Evolutionary conservation across 2,888 invertebrate genomes (phyloP).

Genomic region (Drosophila ustulata): DNA sequence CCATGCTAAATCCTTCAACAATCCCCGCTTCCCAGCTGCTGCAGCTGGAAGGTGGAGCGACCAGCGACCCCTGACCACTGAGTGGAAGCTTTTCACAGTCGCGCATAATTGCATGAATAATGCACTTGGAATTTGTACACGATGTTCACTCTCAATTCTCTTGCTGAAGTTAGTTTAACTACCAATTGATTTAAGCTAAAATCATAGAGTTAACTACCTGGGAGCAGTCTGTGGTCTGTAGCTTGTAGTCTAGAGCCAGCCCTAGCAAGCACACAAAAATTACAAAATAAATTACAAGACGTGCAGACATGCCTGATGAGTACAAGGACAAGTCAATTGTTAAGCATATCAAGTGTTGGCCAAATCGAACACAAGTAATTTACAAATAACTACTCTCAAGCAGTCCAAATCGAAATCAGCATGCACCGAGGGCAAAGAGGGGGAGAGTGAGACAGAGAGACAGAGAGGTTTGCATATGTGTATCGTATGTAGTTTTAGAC

Average conservation of each 20-base stretch:
- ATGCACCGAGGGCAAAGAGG: constrained; percentile 3
- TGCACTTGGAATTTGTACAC: constrained; percentile 24
- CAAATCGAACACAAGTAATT: constrained; percentile 66
- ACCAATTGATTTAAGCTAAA: constrained; percentile 23
- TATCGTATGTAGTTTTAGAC: constrained; percentile 27
- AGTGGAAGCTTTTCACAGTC: constrained; percentile 22
- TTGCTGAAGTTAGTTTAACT: constrained; percentile 29
- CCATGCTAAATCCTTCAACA: constrained; percentile 8
- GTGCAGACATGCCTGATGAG: constrained; percentile 18
- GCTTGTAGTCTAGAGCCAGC: not conserved
- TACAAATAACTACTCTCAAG: constrained; percentile 72
- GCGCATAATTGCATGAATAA: constrained; percentile 65
- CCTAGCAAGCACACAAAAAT: constrained; percentile 24
- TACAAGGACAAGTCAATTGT: constrained; percentile 20
- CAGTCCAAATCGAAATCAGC: constrained; percentile 57
- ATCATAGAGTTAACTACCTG: constrained; percentile 5
- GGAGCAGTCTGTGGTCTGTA: not conserved
- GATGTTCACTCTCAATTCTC: not conserved
- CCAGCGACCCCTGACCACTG: too few species aligned
- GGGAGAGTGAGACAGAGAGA: too few species aligned
- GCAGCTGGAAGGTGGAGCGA: constrained; percentile 8
- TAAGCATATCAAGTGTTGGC: constrained; percentile 35
- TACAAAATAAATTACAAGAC: constrained; percentile 32
- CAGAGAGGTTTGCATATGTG: constrained; percentile 10
- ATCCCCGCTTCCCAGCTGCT: constrained; percentile 5